These are phyloP conservation scores for Tapirus terrestris DNA, from an alignment of 2,113 vertebrate species.

Conservation along the genomic window DNA sequence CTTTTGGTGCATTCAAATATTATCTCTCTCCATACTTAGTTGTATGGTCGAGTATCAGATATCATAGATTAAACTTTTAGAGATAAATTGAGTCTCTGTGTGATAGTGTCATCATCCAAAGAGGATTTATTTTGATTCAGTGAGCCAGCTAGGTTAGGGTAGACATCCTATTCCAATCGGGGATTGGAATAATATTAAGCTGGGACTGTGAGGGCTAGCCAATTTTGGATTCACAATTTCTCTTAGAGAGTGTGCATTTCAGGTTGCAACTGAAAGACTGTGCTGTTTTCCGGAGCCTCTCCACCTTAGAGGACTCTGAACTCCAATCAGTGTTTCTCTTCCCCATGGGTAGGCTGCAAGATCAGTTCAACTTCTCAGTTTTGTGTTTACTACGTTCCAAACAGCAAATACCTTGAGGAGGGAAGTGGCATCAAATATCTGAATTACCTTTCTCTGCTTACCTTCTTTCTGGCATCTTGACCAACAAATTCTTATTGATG, in stretches of 20 bases:
- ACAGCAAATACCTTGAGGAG: background rate
- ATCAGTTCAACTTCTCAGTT: background rate
- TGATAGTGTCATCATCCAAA: background rate
- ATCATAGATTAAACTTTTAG: background rate
- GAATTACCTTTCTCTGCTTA: background rate
- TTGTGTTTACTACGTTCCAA: background rate
- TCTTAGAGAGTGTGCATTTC: background rate
- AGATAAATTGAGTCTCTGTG: background rate
- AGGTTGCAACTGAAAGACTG: background rate
- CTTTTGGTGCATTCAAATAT: background rate
- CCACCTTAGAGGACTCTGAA: background rate
- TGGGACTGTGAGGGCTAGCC: background rate
- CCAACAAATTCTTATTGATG: background rate
- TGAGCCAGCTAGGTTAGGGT: background rate
- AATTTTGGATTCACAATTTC: background rate
- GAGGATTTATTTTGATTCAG: background rate
- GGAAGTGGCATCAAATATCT: rapidly evolving
- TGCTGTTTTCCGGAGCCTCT: background rate
- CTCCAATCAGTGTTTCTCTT: background rate
- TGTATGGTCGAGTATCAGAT: background rate
- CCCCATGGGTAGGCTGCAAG: background rate
- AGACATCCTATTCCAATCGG: background rate
- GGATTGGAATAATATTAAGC: background rate
- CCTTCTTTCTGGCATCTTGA: background rate
- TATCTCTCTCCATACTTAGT: background rate